Base-by-base conservation (phyloP, 2,888 invertebrate genomes). In the Adelphocoris suturalis region DNA sequence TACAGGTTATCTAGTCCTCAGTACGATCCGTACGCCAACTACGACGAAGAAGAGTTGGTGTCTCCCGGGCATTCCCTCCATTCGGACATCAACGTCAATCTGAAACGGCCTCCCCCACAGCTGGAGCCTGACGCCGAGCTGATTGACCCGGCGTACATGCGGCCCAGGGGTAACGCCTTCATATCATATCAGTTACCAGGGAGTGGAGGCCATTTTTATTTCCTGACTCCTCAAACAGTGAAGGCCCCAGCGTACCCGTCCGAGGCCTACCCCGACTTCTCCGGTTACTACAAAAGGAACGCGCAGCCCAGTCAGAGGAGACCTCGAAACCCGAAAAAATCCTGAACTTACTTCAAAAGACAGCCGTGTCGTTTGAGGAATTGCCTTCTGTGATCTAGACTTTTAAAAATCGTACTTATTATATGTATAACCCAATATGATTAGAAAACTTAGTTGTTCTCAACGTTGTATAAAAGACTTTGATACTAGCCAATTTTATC, bases 131-230 rank as follows among this genome's bases (percentile, higher is more conserved):
- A 96, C 91, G 96, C 96, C 92, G 96, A 96, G 92, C 94, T 94
- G 91, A 94, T 95, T 93, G 93, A 94, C 90, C 91, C 93, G 80
- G 85, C 78, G 55, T 91, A 80, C 55, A 78, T 86, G 16, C 68
- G 87, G 28, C 78, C 78, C 16, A 52, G 52, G 52, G 91, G 90
- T 28, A 91, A 90, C 87, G 85, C 91, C 19, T 95, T 95, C 92
- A 96, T 96, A 91, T 96, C 96, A 13, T 97, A 96, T 93, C 94
- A 95, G 92, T 93, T 96, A 90, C 96, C 97, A 0, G 96, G 89
- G 13, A 96, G 96, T 92, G 96, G 96, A 13, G 96, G 96, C 0
- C 97, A 96, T 93, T 96, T 96, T 92, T 97, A 96, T 93, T 97
- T 97, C 94, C 93, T 96, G 90, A 96, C 96, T 90, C 96, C 97